Evolutionary conservation across 2,797 vertebrate genomes (phyloP).

Genomic region (Mycteria americana): DNA sequence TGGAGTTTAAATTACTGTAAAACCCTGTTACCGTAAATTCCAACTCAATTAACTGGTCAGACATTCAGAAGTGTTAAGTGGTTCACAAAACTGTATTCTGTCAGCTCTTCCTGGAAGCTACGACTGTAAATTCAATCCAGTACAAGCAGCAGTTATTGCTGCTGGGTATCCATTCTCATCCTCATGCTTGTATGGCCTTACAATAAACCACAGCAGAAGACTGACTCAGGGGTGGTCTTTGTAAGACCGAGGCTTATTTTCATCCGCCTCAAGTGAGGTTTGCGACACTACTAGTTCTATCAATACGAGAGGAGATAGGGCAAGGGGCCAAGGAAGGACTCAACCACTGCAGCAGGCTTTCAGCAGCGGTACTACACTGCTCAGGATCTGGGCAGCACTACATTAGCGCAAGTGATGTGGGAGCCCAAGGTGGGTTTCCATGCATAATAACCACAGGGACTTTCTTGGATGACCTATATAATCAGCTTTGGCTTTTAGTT

Average conservation of each 20-base stretch:
- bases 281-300: neutral
- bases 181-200: neutral
- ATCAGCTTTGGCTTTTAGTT: neutral
- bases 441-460: neutral
- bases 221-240: neutral
- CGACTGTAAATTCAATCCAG: neutral
- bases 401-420: neutral
- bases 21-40: neutral
- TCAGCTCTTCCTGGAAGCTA: neutral
- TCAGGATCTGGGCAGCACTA: neutral
- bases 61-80: neutral
- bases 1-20: neutral
- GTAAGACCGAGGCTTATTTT: neutral
- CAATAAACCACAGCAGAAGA: neutral
- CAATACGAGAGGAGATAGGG: rapidly evolving
- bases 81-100: neutral
- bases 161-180: neutral
- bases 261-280: neutral
- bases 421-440: neutral
- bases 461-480: neutral
- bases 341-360: neutral
- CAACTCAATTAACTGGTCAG: neutral
- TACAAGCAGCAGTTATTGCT: neutral
- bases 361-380: neutral
- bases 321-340: neutral